These are phyloP conservation scores for Rhynchonycteris naso DNA, from an alignment of 2,797 vertebrate species.

Conservation along the genomic window DNA sequence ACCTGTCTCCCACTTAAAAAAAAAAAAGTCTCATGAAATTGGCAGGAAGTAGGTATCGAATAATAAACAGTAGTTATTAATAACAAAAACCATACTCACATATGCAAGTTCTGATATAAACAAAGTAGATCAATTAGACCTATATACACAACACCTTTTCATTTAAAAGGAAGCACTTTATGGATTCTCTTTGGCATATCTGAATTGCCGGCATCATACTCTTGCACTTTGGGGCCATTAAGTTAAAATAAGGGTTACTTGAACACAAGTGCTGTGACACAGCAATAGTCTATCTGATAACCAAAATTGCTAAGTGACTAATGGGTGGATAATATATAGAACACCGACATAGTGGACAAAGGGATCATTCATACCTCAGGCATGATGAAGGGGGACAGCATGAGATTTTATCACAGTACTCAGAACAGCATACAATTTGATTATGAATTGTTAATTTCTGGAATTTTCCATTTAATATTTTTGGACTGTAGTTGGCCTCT, in stretches of 20 bases:
- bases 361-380: neutral
- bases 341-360: neutral
- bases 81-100: slow-evolving; percentile 12
- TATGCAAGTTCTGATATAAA: slow-evolving; percentile 14
- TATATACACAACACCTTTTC: neutral
- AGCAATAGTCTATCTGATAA: neutral
- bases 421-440: neutral
- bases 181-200: neutral
- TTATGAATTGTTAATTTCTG: neutral
- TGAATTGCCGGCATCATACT: neutral
- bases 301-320: neutral
- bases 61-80: slow-evolving; percentile 5
- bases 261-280: neutral
- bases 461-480: neutral
- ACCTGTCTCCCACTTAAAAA: too few species aligned
- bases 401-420: neutral
- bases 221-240: neutral
- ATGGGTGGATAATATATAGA: neutral
- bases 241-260: neutral
- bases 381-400: neutral
- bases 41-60: slow-evolving; percentile 7
- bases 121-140: neutral
- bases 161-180: neutral
- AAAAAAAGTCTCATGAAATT: slow-evolving; percentile 5
- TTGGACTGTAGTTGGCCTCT: neutral